These are phyloP conservation scores for Hippopotamus amphibius DNA, from an alignment of 2,113 vertebrate genomes.

Conservation along the genomic window DNA sequence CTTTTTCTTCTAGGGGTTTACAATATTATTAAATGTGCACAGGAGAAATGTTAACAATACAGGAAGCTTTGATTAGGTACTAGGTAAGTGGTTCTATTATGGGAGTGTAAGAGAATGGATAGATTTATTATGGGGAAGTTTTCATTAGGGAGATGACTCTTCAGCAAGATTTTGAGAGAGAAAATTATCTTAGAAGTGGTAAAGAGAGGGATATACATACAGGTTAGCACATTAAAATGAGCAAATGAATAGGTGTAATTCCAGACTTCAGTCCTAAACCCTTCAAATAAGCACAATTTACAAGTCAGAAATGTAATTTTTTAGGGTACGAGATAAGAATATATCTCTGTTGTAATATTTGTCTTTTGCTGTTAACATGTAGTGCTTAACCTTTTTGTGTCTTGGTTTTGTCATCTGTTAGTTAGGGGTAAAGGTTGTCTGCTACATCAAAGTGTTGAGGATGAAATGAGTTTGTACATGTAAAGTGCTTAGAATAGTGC, in stretches of 20 bases:
- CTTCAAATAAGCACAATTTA: not conserved
- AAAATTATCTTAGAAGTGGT: slow-evolving; percentile 22
- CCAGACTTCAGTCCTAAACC: not conserved
- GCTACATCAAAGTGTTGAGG: not conserved
- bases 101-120: not conserved
- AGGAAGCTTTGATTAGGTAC: not conserved
- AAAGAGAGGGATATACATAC: not conserved
- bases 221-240: not conserved
- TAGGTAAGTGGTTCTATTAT: not conserved
- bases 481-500: not conserved
- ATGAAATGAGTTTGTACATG: not conserved
- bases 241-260: not conserved
- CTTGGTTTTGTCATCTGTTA: slow-evolving; percentile 1
- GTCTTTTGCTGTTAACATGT: not conserved
- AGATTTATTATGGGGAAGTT: not conserved
- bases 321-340: slow-evolving; percentile 31
- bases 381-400: not conserved
- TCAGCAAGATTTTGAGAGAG: not conserved
- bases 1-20: not conserved
- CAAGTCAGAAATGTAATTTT: not conserved
- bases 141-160: not conserved
- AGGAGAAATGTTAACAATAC: not conserved
- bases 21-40: not conserved
- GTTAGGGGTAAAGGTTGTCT: not conserved
- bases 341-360: not conserved